A percentile compares a stretch with the other conserved stretches of the same genome.
phyloP scores from a whole-genome alignment of 2,888 invertebrate species.

The Lycia hirtaria region DNA sequence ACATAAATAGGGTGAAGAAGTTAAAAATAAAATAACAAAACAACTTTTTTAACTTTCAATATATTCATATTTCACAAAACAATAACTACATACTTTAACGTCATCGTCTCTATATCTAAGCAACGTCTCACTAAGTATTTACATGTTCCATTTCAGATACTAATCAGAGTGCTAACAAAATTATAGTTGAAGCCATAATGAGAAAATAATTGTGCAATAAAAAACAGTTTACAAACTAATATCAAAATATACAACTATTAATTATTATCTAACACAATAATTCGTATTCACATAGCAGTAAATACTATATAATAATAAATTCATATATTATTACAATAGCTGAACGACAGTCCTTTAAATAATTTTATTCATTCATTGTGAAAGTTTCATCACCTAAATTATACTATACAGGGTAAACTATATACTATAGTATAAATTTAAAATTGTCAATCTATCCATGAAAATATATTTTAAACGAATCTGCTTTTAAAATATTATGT shows the following conservation, averaged over 20 bases:
- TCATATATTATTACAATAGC: background rate
- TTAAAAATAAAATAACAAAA: conserved; percentile 53
- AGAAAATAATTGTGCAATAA: conserved; percentile 22
- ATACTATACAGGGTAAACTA: no score
- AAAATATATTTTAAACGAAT: no score
- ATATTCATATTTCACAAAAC: conserved; percentile 82
- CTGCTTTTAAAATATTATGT: no score
- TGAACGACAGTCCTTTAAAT: background rate
- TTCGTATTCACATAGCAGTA: conserved; percentile 52
- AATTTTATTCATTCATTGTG: background rate
- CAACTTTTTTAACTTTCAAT: conserved; percentile 76
- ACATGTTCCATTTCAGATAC: conserved; percentile 56
- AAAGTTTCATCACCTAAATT: no score
- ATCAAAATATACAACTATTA: conserved; percentile 65
- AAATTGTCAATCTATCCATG: no score
- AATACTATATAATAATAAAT: background rate
- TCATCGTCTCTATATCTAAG: conserved; percentile 65
- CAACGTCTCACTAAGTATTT: conserved; percentile 71
- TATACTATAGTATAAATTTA: no score
- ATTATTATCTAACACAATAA: conserved; percentile 37
- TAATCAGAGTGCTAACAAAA: conserved; percentile 25
- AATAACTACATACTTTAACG: conserved; percentile 68
- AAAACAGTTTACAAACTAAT: conserved; percentile 40
- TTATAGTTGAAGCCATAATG: conserved; percentile 18
- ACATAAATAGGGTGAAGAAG: no score